Evolutionary conservation across 2,797 vertebrate genomes (phyloP).

Genomic region (Mallotus villosus): DNA sequence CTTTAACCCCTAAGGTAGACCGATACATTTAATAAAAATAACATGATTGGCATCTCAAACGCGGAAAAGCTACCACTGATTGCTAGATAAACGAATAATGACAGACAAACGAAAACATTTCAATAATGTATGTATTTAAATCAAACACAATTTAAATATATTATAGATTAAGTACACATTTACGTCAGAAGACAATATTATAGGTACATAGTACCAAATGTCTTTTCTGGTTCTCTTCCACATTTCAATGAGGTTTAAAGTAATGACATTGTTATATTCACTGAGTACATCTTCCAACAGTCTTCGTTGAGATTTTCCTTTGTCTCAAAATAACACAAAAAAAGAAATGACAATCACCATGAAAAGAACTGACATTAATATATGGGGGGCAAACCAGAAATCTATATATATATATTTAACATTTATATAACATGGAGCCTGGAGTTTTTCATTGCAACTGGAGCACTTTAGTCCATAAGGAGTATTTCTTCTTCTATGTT

Average conservation of each 20-base stretch:
- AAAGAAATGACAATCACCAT: conserved; percentile 52
- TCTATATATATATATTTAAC: conserved; percentile 49
- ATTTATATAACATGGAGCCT: conserved; percentile 59
- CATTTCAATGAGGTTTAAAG: conserved; percentile 80
- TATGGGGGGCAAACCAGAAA: conserved; percentile 75
- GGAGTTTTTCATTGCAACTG: conserved; percentile 61
- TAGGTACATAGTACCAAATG: conserved; percentile 99
- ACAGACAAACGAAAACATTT: not conserved
- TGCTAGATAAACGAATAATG: not conserved
- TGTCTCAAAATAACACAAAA: conserved; percentile 54
- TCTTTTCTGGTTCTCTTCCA: conserved; percentile 84
- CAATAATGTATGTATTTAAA: conserved; percentile 80
- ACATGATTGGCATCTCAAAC: too few species aligned
- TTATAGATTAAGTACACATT: conserved; percentile 96
- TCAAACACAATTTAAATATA: conserved; percentile 99
- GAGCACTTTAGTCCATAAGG: conserved; percentile 61
- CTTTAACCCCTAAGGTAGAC: not conserved
- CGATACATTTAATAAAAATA: too few species aligned
- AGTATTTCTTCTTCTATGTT: conserved; percentile 61
- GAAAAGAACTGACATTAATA: conserved; percentile 66
- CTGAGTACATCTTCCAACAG: conserved; percentile 74
- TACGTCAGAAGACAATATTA: conserved; percentile 87
- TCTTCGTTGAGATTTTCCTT: conserved; percentile 69
- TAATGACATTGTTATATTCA: conserved; percentile 70
- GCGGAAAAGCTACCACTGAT: too few species aligned